Evolutionary conservation across 2,888 invertebrate genomes (phyloP), one percentile per base, ranked within the genome.

Genomic region (Drosophila koepferae): DNA sequence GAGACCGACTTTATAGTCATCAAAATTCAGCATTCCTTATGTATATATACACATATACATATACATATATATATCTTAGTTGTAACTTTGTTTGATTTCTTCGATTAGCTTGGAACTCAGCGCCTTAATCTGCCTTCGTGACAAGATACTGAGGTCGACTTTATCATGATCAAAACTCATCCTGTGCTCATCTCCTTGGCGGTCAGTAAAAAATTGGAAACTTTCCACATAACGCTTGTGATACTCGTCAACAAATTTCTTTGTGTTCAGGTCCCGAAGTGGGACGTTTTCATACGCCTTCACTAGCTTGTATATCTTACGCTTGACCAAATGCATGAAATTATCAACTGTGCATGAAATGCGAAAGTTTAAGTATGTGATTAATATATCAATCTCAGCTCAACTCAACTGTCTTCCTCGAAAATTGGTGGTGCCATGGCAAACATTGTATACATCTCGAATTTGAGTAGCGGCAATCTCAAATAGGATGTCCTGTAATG

Each of bases 391-490:
- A 5, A 2, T 0, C 9, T 12, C 3, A 34, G 0, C 3, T 7
- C 1, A 36, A 63, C 73, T 84, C 66, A 82, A 93, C 93, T 67
- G 55, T 92, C 86, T 58, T 89, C 88, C 68, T 92, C 91, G 61
- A 82, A 91, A 1, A 79, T 55, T n/a, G 84, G 80, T 2, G 93
- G 93, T 0, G 91, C 72, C 9, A 71, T 80, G 16, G 89, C 79
- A 14, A 71, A 72, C 77, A 86, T 76, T n/a, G 80, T 77, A 0
- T 87, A 72, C 81, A 90, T 81, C 55, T 91, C 90, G 46, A 92
- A 93, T 54, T 91, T 92, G 3, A 93, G 70, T 1, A 93, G 66
- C 3, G 93, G 93, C 36, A 93, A 72, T 63, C 86, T 90, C 23
- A 93, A 74, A 70, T 92, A 90, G 0, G 83, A 74, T 23, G 72